Percentiles rank a stretch among this genome's conserved stretches.
These are phyloP conservation scores for Podarcis muralis DNA, from an alignment of 2,113 vertebrate genomes.

Conservation along the genomic window DNA sequence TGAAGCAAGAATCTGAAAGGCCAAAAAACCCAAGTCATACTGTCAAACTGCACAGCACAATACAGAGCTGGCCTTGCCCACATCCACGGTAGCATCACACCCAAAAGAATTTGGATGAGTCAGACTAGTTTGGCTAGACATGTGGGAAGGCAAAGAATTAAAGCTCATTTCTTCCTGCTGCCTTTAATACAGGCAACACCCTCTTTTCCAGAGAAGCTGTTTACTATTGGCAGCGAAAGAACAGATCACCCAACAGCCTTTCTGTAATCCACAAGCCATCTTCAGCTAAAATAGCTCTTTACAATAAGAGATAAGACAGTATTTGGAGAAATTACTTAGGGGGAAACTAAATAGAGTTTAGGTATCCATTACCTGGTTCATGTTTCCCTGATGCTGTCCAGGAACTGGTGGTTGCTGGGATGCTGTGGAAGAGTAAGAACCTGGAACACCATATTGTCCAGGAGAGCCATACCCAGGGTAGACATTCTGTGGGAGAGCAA, in stretches of 20 bases:
- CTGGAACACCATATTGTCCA: slow-evolving; percentile 81
- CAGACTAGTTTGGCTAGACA: not conserved
- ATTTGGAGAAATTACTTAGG: not conserved
- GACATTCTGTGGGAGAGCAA: slow-evolving; percentile 73
- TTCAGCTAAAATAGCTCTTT: not conserved
- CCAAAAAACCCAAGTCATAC: not conserved
- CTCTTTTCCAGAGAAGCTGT: not conserved
- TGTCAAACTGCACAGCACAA: not conserved
- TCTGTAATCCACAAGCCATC: not conserved
- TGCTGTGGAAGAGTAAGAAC: slow-evolving; percentile 66
- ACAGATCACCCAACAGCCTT: too few species aligned
- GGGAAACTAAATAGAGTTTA: not conserved
- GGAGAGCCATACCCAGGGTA: slow-evolving; percentile 76
- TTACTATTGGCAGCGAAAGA: not conserved
- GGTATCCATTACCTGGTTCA: slow-evolving; percentile 64
- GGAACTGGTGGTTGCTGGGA: slow-evolving; percentile 59
- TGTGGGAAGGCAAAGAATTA: not conserved
- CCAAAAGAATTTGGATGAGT: not conserved
- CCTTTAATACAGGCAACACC: not conserved
- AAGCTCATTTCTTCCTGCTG: not conserved
- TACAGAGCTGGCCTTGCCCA: not conserved
- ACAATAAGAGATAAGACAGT: not conserved
- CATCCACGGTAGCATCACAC: not conserved
- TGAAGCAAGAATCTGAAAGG: not conserved
- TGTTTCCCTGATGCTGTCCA: slow-evolving; percentile 66